Percentiles rank a stretch among this genome's conserved stretches.
These are phyloP conservation scores for Neogale vison DNA, from an alignment of 2,113 vertebrate species.

Conservation along the genomic window DNA sequence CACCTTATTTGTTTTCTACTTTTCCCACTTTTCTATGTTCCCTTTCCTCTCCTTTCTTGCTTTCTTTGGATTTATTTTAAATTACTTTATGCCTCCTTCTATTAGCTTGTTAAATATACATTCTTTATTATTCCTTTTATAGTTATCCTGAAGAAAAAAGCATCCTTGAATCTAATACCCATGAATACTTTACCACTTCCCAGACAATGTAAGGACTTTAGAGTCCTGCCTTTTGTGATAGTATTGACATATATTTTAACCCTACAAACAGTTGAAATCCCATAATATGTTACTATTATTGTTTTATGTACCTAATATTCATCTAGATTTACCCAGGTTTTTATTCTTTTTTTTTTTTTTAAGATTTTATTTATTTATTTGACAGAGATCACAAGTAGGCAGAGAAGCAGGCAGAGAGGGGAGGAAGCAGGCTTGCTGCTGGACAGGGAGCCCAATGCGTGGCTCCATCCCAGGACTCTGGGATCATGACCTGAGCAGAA, in stretches of 20 bases:
- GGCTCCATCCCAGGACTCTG: no score
- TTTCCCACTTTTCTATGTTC: not conserved
- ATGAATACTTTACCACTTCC: not conserved
- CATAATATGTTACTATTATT: not conserved
- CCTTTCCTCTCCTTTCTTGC: not conserved
- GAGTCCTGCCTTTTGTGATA: not conserved
- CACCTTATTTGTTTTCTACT: not conserved
- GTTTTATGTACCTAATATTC: not conserved
- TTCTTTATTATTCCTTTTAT: conserved; percentile 30
- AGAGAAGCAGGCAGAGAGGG: no score
- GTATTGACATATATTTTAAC: not conserved
- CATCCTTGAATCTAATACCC: not conserved
- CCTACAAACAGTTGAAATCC: not conserved
- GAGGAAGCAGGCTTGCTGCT: no score
- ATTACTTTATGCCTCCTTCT: not conserved
- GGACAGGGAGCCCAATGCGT: no score
- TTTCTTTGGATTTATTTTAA: conserved; percentile 45
- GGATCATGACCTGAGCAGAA: no score
- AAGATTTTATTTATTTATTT: not conserved
- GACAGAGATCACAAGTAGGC: no score
- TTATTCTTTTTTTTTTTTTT: not conserved
- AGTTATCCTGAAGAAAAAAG: not conserved
- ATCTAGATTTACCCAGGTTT: not conserved
- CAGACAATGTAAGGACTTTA: not conserved
- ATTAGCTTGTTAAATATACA: not conserved